Evolutionary conservation across 2,113 vertebrate genomes (phyloP).

Genomic region (Picathartes gymnocephalus): DNA sequence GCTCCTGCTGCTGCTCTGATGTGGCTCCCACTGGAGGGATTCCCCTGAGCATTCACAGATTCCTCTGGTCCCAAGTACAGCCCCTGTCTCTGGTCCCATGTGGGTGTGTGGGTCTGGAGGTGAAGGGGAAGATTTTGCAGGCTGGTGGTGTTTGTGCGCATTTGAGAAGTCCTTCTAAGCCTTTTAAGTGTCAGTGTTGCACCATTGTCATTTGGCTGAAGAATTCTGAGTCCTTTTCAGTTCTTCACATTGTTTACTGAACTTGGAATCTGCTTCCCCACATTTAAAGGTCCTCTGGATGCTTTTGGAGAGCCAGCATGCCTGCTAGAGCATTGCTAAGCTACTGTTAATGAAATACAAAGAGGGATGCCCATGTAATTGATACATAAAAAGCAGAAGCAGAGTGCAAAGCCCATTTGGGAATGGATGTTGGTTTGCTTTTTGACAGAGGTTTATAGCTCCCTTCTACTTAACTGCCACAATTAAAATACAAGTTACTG

Average conservation of each 20-base stretch:
- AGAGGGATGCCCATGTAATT: not conserved
- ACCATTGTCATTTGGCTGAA: not conserved
- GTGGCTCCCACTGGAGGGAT: accelerated
- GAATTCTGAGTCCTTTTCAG: not conserved
- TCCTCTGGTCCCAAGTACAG: not conserved
- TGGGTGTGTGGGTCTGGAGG: not conserved
- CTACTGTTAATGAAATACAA: not conserved
- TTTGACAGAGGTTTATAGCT: not conserved
- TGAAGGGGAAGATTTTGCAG: not conserved
- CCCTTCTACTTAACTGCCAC: not conserved
- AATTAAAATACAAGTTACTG: not conserved
- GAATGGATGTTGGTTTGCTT: not conserved
- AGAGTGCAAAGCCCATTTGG: not conserved
- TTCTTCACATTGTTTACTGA: not conserved
- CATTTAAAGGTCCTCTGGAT: not conserved
- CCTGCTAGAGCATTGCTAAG: not conserved
- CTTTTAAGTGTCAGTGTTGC: too few species aligned
- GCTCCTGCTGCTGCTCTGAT: not conserved
- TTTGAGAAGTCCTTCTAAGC: not conserved
- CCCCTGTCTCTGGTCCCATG: not conserved
- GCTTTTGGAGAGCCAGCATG: not conserved
- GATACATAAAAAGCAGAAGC: not conserved
- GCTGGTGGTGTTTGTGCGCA: accelerated
- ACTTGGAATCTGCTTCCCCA: not conserved
- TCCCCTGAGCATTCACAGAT: not conserved